Base-by-base conservation (phyloP, 2,113 vertebrate species). In the Lamprologus lemairii region DNA sequence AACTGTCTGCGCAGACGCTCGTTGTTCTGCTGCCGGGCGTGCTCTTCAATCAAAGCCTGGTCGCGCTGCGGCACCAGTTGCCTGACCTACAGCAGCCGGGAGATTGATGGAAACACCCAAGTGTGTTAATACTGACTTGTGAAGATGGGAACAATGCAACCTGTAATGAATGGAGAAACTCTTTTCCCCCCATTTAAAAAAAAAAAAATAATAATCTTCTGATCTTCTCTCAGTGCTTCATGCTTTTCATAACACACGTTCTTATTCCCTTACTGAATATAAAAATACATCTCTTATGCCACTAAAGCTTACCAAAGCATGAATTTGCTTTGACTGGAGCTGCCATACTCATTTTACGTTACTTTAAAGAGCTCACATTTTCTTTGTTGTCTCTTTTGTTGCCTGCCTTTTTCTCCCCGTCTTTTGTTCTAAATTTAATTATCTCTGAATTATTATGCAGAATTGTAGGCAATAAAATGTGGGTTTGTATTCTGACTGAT, bases 61-160 rank as follows among this genome's bases (percentile, higher is more conserved):
- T 99, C 99, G 73, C 99, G 96, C 92, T 98, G 97, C 8, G 99
- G 99, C 87, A 99, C 99, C 95, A 99, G 95, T 79, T 99, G 98
- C 88, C 98, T 94, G 81, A 99, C 98, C 98, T 99, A 85, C 55
- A 81, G 84, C 21, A 9, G 37, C 31, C 9, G 5, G 78, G 63
- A 40, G 51, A 33, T 33, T 7, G 26, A 49, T n/a, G 10, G 71
- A 49, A 78, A 78, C 73, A 78, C 26, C 45, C 26, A 49, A 78
- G 10, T 31, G 73, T 7, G 7, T 78, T 8, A 78, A 78, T 49
- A 78, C 71, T 8, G 45, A 78, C 42, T 78, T 2, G 2, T 49
- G 16, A 78, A 49, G 42, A 28, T 10, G 21, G 23, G 23, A 75
- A 75, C 9, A 47, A 47, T 1, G 23, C 23, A 28, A 75, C 68